phyloP scores from a whole-genome alignment of 1,140 invertebrate species.

The Argopecten irradians region DNA sequence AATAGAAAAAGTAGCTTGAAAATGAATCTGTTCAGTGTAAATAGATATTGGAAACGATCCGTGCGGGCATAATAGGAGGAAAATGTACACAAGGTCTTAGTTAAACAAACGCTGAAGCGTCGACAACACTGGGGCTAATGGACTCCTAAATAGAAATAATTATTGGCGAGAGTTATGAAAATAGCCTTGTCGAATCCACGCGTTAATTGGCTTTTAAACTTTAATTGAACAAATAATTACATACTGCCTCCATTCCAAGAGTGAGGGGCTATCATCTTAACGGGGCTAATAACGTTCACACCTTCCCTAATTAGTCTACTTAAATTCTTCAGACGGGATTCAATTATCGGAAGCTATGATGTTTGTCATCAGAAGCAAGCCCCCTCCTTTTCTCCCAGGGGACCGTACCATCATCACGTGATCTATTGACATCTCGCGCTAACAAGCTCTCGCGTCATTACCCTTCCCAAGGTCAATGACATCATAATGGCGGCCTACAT shows the following conservation, averaged over 20 bases:
- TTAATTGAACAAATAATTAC: slow-evolving; percentile 23
- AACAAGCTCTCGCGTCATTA: slow-evolving; percentile 20
- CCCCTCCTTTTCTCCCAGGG: neutral
- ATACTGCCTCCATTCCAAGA: slow-evolving; percentile 20
- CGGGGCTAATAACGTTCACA: slow-evolving; percentile 8
- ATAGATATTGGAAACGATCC: slow-evolving; percentile 16
- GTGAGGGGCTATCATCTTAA: slow-evolving; percentile 11
- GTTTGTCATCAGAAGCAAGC: slow-evolving; percentile 13
- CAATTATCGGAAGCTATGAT: slow-evolving; percentile 22
- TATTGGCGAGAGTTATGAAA: slow-evolving; percentile 17
- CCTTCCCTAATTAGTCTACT: slow-evolving; percentile 21
- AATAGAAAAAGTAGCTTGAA: slow-evolving; percentile 1
- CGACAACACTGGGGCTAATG: neutral
- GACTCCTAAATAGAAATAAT: slow-evolving; percentile 18
- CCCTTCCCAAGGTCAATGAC: slow-evolving; percentile 6
- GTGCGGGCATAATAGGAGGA: neutral
- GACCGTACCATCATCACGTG: neutral
- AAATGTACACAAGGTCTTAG: slow-evolving; percentile 5
- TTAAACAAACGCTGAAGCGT: neutral
- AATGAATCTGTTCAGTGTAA: slow-evolving; percentile 10
- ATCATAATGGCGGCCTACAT: neutral
- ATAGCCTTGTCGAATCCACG: slow-evolving; percentile 11
- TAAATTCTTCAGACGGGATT: slow-evolving; percentile 21
- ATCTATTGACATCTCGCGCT: slow-evolving; percentile 20
- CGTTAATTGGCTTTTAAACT: slow-evolving; percentile 22